Conservation (phyloP, 1,140 invertebrate genomes). For the Micrasema minimum region DNA sequence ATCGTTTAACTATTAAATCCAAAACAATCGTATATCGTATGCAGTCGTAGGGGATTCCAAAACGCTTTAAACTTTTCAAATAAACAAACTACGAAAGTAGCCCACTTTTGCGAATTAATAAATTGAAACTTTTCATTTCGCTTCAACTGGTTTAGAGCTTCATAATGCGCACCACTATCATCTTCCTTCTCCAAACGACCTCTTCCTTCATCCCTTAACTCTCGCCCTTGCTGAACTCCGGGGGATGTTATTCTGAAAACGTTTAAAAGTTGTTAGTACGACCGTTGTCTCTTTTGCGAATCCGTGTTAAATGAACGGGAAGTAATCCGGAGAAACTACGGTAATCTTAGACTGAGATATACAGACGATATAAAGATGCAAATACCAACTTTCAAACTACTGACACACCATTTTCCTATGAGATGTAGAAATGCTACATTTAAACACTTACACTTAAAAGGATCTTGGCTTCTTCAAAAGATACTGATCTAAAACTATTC, state of each 20-base stretch:
- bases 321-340: conserved; percentile 43
- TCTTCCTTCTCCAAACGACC: conserved; percentile 11
- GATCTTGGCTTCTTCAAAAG: too few species aligned
- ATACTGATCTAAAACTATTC: too few species aligned
- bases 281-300: conserved; percentile 38
- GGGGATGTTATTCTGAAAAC: conserved; percentile 51
- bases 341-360: conserved; percentile 39
- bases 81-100: conserved; percentile 30
- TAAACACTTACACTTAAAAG: too few species aligned
- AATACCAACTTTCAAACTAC: conserved; percentile 40
- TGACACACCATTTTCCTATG: background rate
- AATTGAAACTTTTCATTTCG: conserved; percentile 37
- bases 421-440: too few species aligned
- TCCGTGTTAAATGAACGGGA: conserved; percentile 50
- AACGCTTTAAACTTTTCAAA: conserved; percentile 26
- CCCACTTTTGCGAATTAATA: conserved; percentile 25
- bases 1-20: conserved; percentile 4
- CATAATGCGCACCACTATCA: conserved; percentile 15
- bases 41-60: conserved; percentile 17
- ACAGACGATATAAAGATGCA: conserved; percentile 48
- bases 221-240: conserved; percentile 18
- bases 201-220: conserved; percentile 31
- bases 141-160: conserved; percentile 22
- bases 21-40: conserved; percentile 17
- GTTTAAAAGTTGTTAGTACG: conserved; percentile 47